Evolutionary conservation across 2,797 vertebrate species (phyloP), one percentile per base, ranked within the genome.

Genomic region (Dryobates pubescens): DNA sequence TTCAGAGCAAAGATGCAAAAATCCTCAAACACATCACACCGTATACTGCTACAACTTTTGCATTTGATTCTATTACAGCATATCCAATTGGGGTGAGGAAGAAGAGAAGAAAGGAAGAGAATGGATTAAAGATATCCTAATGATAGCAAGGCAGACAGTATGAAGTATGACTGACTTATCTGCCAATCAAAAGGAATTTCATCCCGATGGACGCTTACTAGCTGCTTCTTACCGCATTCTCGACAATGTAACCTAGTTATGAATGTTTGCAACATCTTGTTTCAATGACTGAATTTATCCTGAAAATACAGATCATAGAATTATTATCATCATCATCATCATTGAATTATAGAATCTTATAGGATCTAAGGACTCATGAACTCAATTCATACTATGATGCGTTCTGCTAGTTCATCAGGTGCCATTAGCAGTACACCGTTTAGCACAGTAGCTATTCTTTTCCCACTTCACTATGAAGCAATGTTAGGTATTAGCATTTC

Each of bases 101-200:
- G 81, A 62, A 71, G 26, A 88, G 30, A 56, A 83, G 19, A 58
- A 74, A 77, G 22, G 30, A 83, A 29, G 3, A 62, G 1, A 19
- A 86, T 67, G 29, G 27, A 68, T 47, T 47, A 83, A 91, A 86
- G 29, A 78, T 34, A 58, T 13, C 14, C 17, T 78, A 69, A 78
- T 10, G 29, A 75, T 73, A 78, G 70, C 51, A 81, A 83, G n/a
- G 11, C 17, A 84, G 63, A 13, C 38, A 41, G 47, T 82, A 32
- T 24, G 27, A 82, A 86, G 34, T 24, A 69, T 11, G 13, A 89
- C 16, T 63, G 68, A 89, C 17, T 69, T 57, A 61, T 45, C 64
- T 84, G 51, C 29, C 62, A 85, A 74, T 49, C 62, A 91, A 91
- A 91, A 90, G 69, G 24, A 68, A 74, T 86, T 88, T 90, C 58